Base-by-base conservation (phyloP, 2,888 invertebrate species). In the Chromoteleia sp. region DNA sequence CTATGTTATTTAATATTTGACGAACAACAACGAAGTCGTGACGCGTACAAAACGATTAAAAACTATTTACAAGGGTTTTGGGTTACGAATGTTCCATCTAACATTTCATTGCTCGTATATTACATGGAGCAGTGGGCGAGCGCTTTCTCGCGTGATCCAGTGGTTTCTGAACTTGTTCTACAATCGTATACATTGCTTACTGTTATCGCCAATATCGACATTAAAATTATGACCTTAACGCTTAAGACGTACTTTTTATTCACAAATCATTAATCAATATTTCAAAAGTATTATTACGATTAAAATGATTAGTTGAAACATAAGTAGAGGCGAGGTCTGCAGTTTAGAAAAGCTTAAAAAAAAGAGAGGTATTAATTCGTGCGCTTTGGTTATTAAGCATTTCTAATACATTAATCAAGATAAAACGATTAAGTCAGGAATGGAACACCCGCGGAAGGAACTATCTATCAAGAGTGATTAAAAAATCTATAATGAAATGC, bases 1-100 rank as follows among this genome's bases (percentile, higher is more conserved):
- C 70, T 79, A 79, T 80, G 80, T 80, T 80, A 80, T 80, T 80
- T 75, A 80, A 75, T 80, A 80, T 65, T 59, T 70, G 65, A 79
- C 54, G 65, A 75, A 75, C 50, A 80, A 80, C 70, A 80, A 80
- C 80, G 63, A 65, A 75, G 63, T 80, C 75, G 63, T 80, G 63
- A 75, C 63, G 54, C 48, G 15, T 68, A 54, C 29, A 73, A 80
- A 80, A 75, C 63, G 63, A 65, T 70, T 75, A 71, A 80, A 50
- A 33, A 70, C 75, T 81, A 81, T 81, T 63, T 81, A 81, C 81
- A 81, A 12, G 19, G 63, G 65, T 70, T 75, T 76, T 36, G 52
- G 50, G 74, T 75, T 81, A 81, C 59, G 52, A 75, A 70, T 17
- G 36, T 76, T 74, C 43, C 19, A 36, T 12, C 36, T 73, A 74